Evolutionary conservation across 1,140 invertebrate species (phyloP).

Genomic region (Dermatophagoides farinae): DNA sequence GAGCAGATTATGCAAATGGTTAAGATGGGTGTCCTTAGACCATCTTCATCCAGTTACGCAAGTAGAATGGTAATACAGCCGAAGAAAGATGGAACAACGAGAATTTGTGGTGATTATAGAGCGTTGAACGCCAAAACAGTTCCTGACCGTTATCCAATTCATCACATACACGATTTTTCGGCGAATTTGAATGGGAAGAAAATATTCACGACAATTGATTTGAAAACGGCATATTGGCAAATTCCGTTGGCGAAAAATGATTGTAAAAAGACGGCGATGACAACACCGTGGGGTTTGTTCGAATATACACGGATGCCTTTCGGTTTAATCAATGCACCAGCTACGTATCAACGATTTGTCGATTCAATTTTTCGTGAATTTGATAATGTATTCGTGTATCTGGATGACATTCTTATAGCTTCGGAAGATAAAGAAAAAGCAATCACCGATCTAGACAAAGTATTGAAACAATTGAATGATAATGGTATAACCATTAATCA

Average conservation of each 20-base stretch:
- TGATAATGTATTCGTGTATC: neutral
- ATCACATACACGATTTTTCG: slow-evolving; percentile 21
- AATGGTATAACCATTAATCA: slow-evolving; percentile 22
- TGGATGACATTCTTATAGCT: slow-evolving; percentile 26
- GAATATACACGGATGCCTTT: slow-evolving; percentile 16
- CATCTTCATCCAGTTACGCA: slow-evolving; percentile 26
- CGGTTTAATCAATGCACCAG: slow-evolving; percentile 12
- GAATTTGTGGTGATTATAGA: slow-evolving; percentile 24
- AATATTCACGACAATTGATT: slow-evolving; percentile 21
- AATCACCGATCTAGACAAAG: slow-evolving; percentile 20
- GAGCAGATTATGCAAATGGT: slow-evolving; percentile 15
- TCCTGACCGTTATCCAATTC: slow-evolving; percentile 21
- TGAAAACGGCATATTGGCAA: slow-evolving; percentile 23
- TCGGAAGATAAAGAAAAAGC: slow-evolving; percentile 23
- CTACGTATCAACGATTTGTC: slow-evolving; percentile 14
- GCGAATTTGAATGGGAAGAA: slow-evolving; percentile 16
- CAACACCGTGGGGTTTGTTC: slow-evolving; percentile 10
- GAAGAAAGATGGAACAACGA: slow-evolving; percentile 19
- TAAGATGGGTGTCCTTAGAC: slow-evolving; percentile 21
- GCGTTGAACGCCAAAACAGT: slow-evolving; percentile 22
- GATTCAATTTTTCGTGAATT: neutral
- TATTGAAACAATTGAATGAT: slow-evolving; percentile 23
- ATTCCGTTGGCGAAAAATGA: slow-evolving; percentile 9
- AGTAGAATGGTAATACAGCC: slow-evolving; percentile 20
- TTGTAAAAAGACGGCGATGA: slow-evolving; percentile 10